Percentiles rank a stretch among this genome's conserved stretches.
Conservation (phyloP, 1,140 invertebrate genomes). For the Drosophila repletoides region DNA sequence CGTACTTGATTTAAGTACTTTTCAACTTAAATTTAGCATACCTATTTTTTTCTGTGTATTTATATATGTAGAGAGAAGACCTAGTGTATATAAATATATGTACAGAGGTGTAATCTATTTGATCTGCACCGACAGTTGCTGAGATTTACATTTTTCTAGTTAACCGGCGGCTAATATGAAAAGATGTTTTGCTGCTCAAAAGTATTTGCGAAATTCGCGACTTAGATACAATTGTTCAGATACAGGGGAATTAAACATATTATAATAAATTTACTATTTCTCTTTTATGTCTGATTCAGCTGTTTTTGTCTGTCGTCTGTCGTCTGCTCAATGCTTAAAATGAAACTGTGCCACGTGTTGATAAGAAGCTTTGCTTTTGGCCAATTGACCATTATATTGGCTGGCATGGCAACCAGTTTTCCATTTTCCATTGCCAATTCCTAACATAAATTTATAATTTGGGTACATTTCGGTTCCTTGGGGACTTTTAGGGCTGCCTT, state of each 20-base stretch:
- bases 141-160: constrained; percentile 63
- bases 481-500: constrained; percentile 16
- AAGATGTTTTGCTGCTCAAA: constrained; percentile 38
- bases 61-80: constrained; percentile 13
- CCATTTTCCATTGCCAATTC: neutral
- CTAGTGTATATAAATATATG: constrained; percentile 10
- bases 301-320: neutral
- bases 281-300: neutral
- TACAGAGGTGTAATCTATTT: constrained; percentile 66
- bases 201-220: constrained; percentile 42
- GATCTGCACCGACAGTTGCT: constrained; percentile 65
- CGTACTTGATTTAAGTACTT: too few species aligned
- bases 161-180: constrained; percentile 44
- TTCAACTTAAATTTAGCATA: too few species aligned
- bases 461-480: neutral
- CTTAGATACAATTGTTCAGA: neutral
- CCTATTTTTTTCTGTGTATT: too few species aligned
- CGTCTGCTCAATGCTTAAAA: neutral
- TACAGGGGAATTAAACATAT: neutral
- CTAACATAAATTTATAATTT: constrained; percentile 19
- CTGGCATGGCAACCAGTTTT: constrained; percentile 20
- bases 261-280: constrained; percentile 4
- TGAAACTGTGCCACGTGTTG: neutral
- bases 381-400: constrained; percentile 16
- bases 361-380: constrained; percentile 36